Conservation (phyloP, 2,888 invertebrate species). For the Limnephilus marmoratus region DNA sequence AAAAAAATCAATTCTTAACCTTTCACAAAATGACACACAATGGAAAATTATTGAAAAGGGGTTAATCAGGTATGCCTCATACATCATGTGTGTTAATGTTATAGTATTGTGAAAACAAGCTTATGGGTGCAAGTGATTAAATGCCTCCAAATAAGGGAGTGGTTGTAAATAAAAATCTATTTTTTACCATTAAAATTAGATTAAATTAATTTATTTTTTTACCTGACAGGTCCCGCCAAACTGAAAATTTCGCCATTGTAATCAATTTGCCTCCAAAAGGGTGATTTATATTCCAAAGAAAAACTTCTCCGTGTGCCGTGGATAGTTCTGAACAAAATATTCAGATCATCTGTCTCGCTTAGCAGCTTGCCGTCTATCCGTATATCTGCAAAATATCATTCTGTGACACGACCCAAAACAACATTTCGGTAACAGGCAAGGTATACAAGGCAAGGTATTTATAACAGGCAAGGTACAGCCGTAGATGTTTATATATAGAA, state of each 20-base stretch:
- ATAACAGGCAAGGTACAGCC: too few relatives aligned
- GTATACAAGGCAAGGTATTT: too few relatives aligned
- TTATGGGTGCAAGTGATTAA: not conserved
- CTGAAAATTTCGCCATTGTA: slow-evolving; percentile 75
- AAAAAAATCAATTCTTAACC: not conserved
- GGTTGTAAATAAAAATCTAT: not conserved
- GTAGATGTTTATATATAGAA: too few relatives aligned
- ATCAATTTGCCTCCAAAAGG: slow-evolving; percentile 72
- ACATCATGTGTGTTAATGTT: too few relatives aligned
- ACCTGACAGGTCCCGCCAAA: slow-evolving; percentile 72
- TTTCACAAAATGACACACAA: not conserved
- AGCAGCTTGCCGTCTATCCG: slow-evolving; percentile 71
- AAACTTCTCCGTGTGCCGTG: slow-evolving; percentile 72
- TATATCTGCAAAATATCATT: slow-evolving; percentile 67
- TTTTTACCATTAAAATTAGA: not conserved
- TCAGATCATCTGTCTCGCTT: slow-evolving; percentile 67
- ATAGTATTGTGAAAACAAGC: too few relatives aligned
- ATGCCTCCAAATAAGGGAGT: not conserved
- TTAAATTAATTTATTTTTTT: not conserved
- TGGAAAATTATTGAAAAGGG: not conserved
- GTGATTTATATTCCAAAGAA: slow-evolving; percentile 71
- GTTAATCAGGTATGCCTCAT: not conserved
- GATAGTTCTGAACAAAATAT: slow-evolving; percentile 68
- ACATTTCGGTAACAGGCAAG: not conserved
- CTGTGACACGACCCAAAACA: not conserved